Evolutionary conservation across 2,888 invertebrate species (phyloP).

Genomic region (Crioceris asparagi): DNA sequence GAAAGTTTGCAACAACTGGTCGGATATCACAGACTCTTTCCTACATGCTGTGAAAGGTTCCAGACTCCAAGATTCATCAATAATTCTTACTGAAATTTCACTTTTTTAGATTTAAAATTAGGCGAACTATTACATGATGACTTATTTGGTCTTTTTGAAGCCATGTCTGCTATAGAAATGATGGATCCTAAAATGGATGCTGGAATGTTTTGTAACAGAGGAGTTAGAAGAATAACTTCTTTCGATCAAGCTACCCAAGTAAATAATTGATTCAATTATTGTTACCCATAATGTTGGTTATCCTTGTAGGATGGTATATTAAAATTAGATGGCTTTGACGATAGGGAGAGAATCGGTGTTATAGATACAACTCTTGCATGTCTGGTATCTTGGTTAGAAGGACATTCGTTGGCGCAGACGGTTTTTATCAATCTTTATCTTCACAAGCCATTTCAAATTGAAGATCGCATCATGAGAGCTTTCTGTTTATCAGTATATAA

Average conservation of each 20-base stretch:
- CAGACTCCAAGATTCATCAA: neutral
- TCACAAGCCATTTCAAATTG: conserved; percentile 78
- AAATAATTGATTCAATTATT: conserved; percentile 11
- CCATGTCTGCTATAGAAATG: conserved; percentile 99
- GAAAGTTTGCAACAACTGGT: conserved; percentile 17
- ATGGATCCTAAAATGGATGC: conserved; percentile 99
- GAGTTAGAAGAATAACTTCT: conserved; percentile 70
- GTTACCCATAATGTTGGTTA: conserved; percentile 20
- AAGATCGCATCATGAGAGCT: conserved; percentile 71
- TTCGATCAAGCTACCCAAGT: conserved; percentile 81
- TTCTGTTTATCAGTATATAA: conserved; percentile 84
- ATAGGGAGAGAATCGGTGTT: conserved; percentile 78
- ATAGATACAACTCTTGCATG: conserved; percentile 91
- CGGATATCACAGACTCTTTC: conserved; percentile 27
- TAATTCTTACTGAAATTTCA: neutral
- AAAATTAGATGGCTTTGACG: conserved; percentile 64
- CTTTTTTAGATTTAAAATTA: conserved; percentile 55
- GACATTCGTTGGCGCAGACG: conserved; percentile 92
- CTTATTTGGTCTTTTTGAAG: conserved; percentile 86
- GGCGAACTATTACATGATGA: conserved; percentile 91
- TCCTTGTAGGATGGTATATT: conserved; percentile 58
- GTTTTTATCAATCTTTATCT: conserved; percentile 93
- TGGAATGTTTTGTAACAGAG: conserved; percentile 90
- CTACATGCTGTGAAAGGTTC: conserved; percentile 28
- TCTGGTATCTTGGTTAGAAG: conserved; percentile 95